phyloP scores from a whole-genome alignment of 92 coral and sea anemone genomes.

The Nematostella vectensis region DNA sequence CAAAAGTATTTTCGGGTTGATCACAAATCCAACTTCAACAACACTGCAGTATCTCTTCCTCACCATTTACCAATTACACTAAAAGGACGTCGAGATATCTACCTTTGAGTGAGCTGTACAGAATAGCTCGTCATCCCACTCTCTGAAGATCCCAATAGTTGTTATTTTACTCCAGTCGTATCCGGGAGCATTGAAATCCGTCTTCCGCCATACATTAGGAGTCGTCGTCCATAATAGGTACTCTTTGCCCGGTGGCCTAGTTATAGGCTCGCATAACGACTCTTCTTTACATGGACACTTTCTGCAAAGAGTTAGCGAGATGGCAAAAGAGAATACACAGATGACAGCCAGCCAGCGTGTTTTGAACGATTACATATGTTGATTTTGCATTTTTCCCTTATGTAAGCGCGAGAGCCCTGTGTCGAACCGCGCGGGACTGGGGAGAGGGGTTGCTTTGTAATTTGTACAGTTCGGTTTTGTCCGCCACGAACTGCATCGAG shows the following conservation, averaged over 20 bases:
- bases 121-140: slow-evolving; percentile 92
- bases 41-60: no score
- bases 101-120: slow-evolving; percentile 91
- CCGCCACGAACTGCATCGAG: no score
- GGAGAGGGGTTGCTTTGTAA: no score
- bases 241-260: slow-evolving; percentile 76
- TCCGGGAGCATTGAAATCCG: background rate
- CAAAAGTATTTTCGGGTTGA: no score
- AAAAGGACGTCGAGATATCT: no score
- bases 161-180: slow-evolving; percentile 89
- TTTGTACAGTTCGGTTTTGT: no score
- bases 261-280: slow-evolving; percentile 63
- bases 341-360: slow-evolving; percentile 7
- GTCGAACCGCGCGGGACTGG: no score
- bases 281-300: slow-evolving; percentile 79
- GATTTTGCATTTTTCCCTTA: no score
- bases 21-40: no score
- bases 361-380: no score
- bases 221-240: slow-evolving; percentile 79
- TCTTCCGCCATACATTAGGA: slow-evolving; percentile 63
- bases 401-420: no score
- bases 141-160: slow-evolving; percentile 78
- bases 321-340: slow-evolving; percentile 4
- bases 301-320: slow-evolving; percentile 9
- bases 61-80: no score